A percentile compares a stretch with the other conserved stretches of the same genome.
Evolutionary conservation across 2,797 vertebrate genomes (phyloP).

Genomic region (Brachyalestes nurse): DNA sequence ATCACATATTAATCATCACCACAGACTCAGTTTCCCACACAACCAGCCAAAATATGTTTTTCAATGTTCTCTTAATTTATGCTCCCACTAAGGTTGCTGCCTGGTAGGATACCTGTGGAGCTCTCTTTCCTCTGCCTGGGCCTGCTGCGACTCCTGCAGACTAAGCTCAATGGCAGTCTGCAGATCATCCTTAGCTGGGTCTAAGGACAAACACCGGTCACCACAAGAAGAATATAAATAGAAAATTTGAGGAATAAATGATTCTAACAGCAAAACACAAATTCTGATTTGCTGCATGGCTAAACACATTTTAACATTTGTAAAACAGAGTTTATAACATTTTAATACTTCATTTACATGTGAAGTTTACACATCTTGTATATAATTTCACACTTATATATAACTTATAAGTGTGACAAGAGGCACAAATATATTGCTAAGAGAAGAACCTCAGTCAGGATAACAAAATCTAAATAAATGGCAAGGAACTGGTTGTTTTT

Average conservation of each 20-base stretch:
- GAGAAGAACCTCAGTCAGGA: no score
- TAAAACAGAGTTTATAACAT: no score
- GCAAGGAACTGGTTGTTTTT: no score
- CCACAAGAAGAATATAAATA: not conserved
- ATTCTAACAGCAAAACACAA: no score
- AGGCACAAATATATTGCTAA: no score
- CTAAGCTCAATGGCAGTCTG: slow-evolving; percentile 75
- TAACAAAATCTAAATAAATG: no score
- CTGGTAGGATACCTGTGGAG: slow-evolving; percentile 76
- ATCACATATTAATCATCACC: not conserved
- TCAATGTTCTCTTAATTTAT: not conserved
- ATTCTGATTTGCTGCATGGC: no score
- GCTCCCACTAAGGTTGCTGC: not conserved
- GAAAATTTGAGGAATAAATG: not conserved
- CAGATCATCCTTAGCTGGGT: slow-evolving; percentile 77
- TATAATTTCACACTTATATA: not conserved
- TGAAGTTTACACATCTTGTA: not conserved
- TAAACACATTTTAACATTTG: no score
- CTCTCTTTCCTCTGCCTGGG: slow-evolving; percentile 78
- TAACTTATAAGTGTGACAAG: not conserved
- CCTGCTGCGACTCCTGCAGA: slow-evolving; percentile 80
- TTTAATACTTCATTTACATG: not conserved
- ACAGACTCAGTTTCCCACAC: not conserved
- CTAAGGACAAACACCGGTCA: slow-evolving; percentile 55
- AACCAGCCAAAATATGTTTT: not conserved